Percentiles rank a stretch among this genome's conserved stretches.
These are phyloP conservation scores for Dicrostonyx torquatus DNA, from an alignment of 2,797 vertebrate species.

Conservation along the genomic window DNA sequence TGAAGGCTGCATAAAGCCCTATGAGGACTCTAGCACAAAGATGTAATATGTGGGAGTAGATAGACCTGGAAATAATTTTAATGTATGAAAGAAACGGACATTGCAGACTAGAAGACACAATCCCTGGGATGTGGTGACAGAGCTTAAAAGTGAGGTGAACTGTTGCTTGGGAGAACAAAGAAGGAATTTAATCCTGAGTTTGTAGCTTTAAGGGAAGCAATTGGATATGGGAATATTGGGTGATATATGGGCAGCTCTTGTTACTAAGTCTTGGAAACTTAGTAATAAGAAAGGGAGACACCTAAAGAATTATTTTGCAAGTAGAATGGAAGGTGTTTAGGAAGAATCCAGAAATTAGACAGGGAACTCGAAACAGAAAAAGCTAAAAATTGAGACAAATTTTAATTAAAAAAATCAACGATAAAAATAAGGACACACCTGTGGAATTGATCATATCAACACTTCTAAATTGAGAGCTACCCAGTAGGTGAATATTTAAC, in stretches of 20 bases:
- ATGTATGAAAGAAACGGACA: not conserved
- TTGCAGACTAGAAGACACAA: not conserved
- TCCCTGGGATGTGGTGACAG: not conserved
- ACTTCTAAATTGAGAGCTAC: not conserved
- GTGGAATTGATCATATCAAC: not conserved
- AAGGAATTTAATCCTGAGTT: not conserved
- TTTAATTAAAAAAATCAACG: not conserved
- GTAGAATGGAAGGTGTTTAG: not conserved
- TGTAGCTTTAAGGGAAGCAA: not conserved
- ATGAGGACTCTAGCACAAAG: not conserved
- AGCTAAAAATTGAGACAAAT: constrained; percentile 4
- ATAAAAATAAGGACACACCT: constrained; percentile 4
- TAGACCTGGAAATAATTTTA: not conserved
- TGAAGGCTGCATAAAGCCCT: not conserved
- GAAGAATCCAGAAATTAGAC: not conserved
- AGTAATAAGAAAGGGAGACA: not conserved
- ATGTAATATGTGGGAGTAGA: not conserved
- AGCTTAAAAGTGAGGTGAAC: not conserved
- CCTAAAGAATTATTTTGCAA: not conserved
- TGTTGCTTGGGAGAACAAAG: not conserved
- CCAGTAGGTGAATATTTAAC: not conserved
- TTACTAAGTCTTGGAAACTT: not conserved
- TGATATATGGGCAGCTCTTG: not conserved
- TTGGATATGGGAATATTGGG: not conserved
- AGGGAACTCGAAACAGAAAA: not conserved